These are phyloP conservation scores for Hycleus phaleratus DNA, from an alignment of 1,140 invertebrate species.

Conservation along the genomic window DNA sequence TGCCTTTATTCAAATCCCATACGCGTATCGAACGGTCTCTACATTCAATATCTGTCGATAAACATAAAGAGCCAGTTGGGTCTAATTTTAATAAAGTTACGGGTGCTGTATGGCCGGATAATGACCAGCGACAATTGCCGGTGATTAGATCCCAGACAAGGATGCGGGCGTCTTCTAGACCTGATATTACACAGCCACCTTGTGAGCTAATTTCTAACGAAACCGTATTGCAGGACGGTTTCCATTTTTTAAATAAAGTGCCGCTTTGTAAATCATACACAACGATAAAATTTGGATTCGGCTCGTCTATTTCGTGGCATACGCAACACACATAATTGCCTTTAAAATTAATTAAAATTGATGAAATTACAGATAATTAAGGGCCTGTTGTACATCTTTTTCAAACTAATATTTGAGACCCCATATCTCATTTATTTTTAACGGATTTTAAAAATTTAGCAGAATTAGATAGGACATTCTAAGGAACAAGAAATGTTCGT, in stretches of 20 bases:
- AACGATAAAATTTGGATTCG: constrained; percentile 78
- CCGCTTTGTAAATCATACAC: constrained; percentile 88
- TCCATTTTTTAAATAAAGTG: constrained; percentile 87
- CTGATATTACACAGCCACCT: constrained; percentile 73
- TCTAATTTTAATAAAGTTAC: constrained; percentile 63
- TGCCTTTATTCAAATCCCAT: constrained; percentile 69
- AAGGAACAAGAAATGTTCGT: too few species aligned
- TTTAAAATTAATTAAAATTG: constrained; percentile 27
- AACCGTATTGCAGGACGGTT: constrained; percentile 70
- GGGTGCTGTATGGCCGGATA: constrained; percentile 68
- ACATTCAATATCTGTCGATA: constrained; percentile 63
- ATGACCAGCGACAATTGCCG: constrained; percentile 65
- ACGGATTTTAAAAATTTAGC: too few species aligned
- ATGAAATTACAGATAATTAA: constrained; percentile 1
- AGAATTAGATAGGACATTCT: too few species aligned
- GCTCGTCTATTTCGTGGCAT: constrained; percentile 71
- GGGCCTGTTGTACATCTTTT: not conserved
- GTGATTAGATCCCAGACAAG: constrained; percentile 85
- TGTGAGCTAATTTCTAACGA: constrained; percentile 73
- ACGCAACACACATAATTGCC: constrained; percentile 60
- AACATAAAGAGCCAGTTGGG: constrained; percentile 56
- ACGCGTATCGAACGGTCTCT: constrained; percentile 65
- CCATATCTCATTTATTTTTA: too few species aligned
- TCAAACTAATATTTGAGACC: too few species aligned
- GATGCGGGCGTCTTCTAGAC: constrained; percentile 70